Percentiles rank a stretch among this genome's conserved stretches.
These are phyloP conservation scores for Pangasius sanitwongsei DNA, from an alignment of 2,797 vertebrate genomes.

Conservation along the genomic window DNA sequence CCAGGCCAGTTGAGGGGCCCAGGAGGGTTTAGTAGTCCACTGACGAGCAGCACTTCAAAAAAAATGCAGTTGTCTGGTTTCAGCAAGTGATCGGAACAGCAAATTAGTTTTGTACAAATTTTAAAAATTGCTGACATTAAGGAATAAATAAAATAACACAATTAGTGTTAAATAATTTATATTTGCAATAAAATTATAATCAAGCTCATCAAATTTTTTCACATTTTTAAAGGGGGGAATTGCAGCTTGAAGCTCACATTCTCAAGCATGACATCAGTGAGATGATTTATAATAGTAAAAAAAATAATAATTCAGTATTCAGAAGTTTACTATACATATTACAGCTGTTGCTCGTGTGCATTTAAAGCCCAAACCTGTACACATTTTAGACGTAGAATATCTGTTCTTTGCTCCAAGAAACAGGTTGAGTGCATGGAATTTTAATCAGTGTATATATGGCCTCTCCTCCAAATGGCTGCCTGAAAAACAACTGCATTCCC, in stretches of 20 bases:
- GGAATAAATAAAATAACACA: too few species aligned
- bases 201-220: neutral
- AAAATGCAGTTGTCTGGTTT: neutral
- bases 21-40: neutral
- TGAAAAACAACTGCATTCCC: neutral
- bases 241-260: neutral
- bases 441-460: conserved; percentile 42
- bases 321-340: neutral
- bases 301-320: neutral
- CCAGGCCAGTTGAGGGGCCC: neutral
- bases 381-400: neutral
- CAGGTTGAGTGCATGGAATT: conserved; percentile 61
- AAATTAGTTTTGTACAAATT: neutral
- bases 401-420: conserved; percentile 36
- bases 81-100: neutral
- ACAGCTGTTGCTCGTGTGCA: neutral
- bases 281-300: neutral
- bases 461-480: conserved; percentile 10
- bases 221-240: neutral
- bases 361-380: neutral
- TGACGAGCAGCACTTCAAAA: neutral
- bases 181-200: neutral
- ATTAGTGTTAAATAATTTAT: neutral
- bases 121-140: neutral
- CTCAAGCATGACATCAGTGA: neutral